These are phyloP conservation scores for Rhingia rostrata DNA, from an alignment of 2,888 invertebrate species.

Conservation along the genomic window DNA sequence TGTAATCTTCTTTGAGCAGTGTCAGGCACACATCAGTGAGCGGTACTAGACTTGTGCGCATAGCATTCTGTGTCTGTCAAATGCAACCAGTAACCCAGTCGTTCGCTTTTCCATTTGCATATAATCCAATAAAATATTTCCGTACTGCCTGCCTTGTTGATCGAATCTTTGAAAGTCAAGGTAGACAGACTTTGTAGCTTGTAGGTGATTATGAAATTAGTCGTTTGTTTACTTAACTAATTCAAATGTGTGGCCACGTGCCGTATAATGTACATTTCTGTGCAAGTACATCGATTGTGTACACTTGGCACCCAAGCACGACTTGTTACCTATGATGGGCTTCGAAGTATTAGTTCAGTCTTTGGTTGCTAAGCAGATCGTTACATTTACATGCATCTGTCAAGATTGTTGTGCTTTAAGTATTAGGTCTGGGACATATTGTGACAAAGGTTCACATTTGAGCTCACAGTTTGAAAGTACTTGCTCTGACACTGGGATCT, in stretches of 20 bases:
- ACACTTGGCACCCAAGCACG: too few relatives aligned
- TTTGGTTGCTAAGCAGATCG: too few relatives aligned
- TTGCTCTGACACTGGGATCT: too few relatives aligned
- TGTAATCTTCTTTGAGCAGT: not conserved
- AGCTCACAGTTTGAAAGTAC: too few relatives aligned
- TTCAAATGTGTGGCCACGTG: not conserved
- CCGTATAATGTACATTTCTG: too few relatives aligned
- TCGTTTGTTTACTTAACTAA: not conserved
- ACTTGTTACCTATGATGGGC: too few relatives aligned
- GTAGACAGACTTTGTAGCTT: not conserved
- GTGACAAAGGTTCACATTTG: too few relatives aligned
- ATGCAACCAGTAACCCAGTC: not conserved
- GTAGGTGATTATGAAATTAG: not conserved
- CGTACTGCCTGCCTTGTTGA: not conserved
- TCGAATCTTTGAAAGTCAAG: conserved; percentile 3
- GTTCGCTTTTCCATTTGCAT: conserved; percentile 31
- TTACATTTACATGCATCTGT: too few relatives aligned
- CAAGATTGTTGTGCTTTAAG: too few relatives aligned
- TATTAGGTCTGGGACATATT: too few relatives aligned
- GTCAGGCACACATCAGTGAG: not conserved
- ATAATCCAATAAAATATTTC: conserved; percentile 13
- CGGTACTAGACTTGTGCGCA: not conserved
- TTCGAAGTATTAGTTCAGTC: too few relatives aligned
- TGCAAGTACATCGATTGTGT: too few relatives aligned
- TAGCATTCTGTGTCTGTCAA: not conserved